Evolutionary conservation across 2,797 vertebrate genomes (phyloP).

Genomic region (Hyperoplus immaculatus): DNA sequence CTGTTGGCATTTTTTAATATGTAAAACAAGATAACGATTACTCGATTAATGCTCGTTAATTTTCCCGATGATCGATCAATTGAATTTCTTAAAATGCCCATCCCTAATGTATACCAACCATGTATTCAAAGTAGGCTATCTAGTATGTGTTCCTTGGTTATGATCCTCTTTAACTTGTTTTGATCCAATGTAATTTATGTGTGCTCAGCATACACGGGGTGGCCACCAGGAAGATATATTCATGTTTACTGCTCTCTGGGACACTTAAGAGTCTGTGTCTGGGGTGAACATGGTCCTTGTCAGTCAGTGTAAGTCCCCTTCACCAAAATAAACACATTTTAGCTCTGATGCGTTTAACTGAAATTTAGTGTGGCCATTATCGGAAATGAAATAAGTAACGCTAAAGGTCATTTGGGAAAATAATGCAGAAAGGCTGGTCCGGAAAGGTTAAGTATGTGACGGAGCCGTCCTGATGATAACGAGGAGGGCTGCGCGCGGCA

Average conservation of each 20-base stretch:
- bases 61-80: too few relatives aligned
- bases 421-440: conserved; percentile 84
- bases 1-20: too few relatives aligned
- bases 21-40: too few relatives aligned
- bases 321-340: conserved; percentile 85
- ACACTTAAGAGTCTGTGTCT: conserved; percentile 48
- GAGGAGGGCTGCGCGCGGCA: conserved; percentile 74
- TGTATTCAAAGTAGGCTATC: conserved; percentile 11
- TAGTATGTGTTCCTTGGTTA: conserved; percentile 15
- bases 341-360: conserved; percentile 81
- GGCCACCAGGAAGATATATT: conserved; percentile 43
- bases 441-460: conserved; percentile 88
- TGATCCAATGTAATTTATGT: conserved; percentile 27
- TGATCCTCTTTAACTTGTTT: conserved; percentile 20
- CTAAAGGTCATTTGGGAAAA: conserved; percentile 87
- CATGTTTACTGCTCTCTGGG: conserved; percentile 50
- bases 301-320: conserved; percentile 67
- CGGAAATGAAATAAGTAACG: conserved; percentile 85
- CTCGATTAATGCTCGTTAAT: too few relatives aligned
- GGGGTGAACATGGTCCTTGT: conserved; percentile 65
- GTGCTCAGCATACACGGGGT: conserved; percentile 27
- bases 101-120: too few relatives aligned
- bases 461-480: conserved; percentile 82
- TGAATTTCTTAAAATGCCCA: too few relatives aligned
- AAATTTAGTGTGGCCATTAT: conserved; percentile 86